A percentile compares a stretch with the other conserved stretches of the same genome.
Conservation (phyloP, 2,797 vertebrate species). For the Danio albolineatus region DNA sequence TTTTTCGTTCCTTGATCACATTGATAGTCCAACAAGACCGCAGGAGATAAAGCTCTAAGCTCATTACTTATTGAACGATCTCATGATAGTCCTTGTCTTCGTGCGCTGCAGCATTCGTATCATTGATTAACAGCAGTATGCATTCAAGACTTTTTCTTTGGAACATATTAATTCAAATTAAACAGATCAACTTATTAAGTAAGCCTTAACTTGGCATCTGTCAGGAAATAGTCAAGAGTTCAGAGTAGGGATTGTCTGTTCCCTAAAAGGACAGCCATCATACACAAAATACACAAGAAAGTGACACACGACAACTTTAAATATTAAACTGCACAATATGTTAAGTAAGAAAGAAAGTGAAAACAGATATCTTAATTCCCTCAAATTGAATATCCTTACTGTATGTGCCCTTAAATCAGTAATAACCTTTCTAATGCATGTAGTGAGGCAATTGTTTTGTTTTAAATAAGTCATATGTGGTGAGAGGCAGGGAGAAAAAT, state of each 20-base stretch:
- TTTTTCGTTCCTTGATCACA: constrained; percentile 25
- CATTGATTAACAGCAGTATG: constrained; percentile 25
- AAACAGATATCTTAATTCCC: not conserved
- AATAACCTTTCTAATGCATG: constrained; percentile 41
- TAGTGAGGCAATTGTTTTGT: constrained; percentile 39
- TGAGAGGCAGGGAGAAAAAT: constrained; percentile 48
- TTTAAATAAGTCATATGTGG: constrained; percentile 55
- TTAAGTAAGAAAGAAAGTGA: not conserved
- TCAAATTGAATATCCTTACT: not conserved
- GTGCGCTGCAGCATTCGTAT: constrained; percentile 14
- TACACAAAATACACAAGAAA: constrained; percentile 50
- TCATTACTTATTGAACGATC: constrained; percentile 45
- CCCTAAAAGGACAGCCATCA: not conserved
- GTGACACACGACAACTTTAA: constrained; percentile 48
- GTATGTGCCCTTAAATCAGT: constrained; percentile 24
- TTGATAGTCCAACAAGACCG: constrained; percentile 40
- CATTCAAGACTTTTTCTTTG: not conserved
- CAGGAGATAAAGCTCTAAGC: constrained; percentile 31
- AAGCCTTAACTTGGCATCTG: not conserved
- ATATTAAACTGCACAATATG: not conserved
- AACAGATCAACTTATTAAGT: constrained; percentile 1
- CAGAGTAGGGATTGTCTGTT: not conserved
- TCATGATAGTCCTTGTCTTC: constrained; percentile 40
- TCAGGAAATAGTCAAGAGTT: not conserved
- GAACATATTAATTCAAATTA: not conserved